Evolutionary conservation across 2,797 vertebrate species (phyloP).

Genomic region (Ciconia nigra): DNA sequence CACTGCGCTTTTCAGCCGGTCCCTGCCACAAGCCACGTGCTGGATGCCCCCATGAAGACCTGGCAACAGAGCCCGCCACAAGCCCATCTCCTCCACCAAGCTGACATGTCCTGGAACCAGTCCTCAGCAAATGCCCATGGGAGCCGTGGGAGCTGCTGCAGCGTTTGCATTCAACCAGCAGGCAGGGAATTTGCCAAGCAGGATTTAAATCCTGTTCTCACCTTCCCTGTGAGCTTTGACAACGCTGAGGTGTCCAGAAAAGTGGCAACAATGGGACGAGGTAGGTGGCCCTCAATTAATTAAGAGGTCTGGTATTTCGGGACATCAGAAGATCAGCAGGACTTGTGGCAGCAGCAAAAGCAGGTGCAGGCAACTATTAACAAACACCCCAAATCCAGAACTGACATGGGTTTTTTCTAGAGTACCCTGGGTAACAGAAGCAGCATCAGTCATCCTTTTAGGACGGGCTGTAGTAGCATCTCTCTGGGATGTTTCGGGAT

Average conservation of each 20-base stretch:
- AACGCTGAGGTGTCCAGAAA: not conserved
- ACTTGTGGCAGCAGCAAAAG: not conserved
- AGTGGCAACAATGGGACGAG: not conserved
- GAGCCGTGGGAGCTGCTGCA: not conserved
- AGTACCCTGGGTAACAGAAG: no score
- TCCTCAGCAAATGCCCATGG: no score
- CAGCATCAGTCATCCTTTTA: not conserved
- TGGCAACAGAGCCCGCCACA: not conserved
- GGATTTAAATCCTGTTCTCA: not conserved
- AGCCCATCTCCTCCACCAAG: not conserved
- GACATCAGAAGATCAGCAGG: not conserved
- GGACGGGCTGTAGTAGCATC: rapidly evolving
- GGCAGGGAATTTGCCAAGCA: not conserved
- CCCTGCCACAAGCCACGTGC: not conserved
- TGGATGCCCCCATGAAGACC: no score
- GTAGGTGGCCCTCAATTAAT: not conserved
- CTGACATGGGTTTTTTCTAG: not conserved
- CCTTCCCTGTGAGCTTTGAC: not conserved
- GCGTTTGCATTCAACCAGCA: not conserved
- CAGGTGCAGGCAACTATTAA: not conserved
- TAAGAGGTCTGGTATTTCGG: not conserved
- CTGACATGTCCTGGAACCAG: rapidly evolving
- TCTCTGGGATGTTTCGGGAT: not conserved
- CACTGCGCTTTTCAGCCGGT: not conserved
- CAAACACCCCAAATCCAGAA: not conserved